Conservation (phyloP, 2,888 invertebrate species). For the Clivina fossor region DNA sequence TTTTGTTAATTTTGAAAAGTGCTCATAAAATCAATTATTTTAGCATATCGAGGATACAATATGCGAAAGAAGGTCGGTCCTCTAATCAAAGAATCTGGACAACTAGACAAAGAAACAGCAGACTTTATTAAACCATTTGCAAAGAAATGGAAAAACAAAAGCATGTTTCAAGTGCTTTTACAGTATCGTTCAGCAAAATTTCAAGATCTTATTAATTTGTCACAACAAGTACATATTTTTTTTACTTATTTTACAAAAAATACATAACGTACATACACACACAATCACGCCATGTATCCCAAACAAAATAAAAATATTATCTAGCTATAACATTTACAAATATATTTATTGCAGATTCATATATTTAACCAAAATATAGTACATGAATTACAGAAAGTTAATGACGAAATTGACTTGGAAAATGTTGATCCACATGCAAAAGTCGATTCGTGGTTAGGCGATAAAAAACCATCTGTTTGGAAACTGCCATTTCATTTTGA, state of each 20-base stretch:
- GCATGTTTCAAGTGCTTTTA: slow-evolving; percentile 79
- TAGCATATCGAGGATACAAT: slow-evolving; percentile 73
- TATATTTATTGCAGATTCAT: slow-evolving; percentile 64
- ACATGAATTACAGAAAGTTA: slow-evolving; percentile 62
- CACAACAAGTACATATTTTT: slow-evolving; percentile 77
- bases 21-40: background rate
- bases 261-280: too few relatives aligned
- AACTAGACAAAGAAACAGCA: slow-evolving; percentile 71
- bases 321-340: too few relatives aligned
- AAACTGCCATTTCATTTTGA: slow-evolving; percentile 77
- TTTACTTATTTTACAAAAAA: too few relatives aligned
- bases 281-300: too few relatives aligned
- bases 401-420: slow-evolving; percentile 64
- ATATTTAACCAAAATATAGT: slow-evolving; percentile 78
- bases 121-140: slow-evolving; percentile 73
- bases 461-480: slow-evolving; percentile 66
- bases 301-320: too few relatives aligned
- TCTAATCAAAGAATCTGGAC: slow-evolving; percentile 61
- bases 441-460: slow-evolving; percentile 58
- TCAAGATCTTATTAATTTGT: slow-evolving; percentile 82
- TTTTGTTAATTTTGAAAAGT: background rate
- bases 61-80: slow-evolving; percentile 68
- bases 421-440: slow-evolving; percentile 66
- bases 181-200: slow-evolving; percentile 80
- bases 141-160: slow-evolving; percentile 79